These are phyloP conservation scores for Microtus pennsylvanicus DNA, from an alignment of 2,113 vertebrate genomes.

Conservation along the genomic window DNA sequence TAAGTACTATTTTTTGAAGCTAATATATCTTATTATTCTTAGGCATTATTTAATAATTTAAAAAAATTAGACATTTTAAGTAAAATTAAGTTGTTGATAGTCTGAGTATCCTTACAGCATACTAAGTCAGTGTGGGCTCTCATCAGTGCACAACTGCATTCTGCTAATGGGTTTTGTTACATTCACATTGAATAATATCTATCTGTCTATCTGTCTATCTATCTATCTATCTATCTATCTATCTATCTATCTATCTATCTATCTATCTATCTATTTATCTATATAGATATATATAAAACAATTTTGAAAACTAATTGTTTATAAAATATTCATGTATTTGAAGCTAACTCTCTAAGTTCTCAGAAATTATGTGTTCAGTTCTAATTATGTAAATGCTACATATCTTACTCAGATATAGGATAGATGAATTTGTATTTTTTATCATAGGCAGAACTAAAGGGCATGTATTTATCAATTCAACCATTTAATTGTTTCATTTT, in stretches of 20 bases:
- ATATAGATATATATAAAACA: not conserved
- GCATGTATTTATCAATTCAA: not conserved
- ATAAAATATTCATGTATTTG: slow-evolving; percentile 1
- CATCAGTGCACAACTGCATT: not conserved
- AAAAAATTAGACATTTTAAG: not conserved
- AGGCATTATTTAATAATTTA: not conserved
- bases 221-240: not conserved
- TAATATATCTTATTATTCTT: not conserved
- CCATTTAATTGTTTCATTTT: not conserved
- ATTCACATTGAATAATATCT: slow-evolving; percentile 12
- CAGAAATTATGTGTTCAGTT: slow-evolving; percentile 52
- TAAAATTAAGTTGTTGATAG: slow-evolving; percentile 6
- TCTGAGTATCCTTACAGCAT: not conserved
- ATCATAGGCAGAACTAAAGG: not conserved
- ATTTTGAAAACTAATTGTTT: slow-evolving; percentile 32
- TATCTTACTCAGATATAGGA: slow-evolving; percentile 37
- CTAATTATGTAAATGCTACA: not conserved
- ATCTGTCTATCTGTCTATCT: too few relatives aligned
- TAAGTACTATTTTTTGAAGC: not conserved
- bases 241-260: not conserved
- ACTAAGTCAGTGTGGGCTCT: not conserved
- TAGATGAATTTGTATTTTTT: not conserved
- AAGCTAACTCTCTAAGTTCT: slow-evolving; percentile 49
- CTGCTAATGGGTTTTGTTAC: not conserved
- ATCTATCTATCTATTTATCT: not conserved